phyloP scores from a whole-genome alignment of 2,797 vertebrate species.

The Novumbra hubbsi region DNA sequence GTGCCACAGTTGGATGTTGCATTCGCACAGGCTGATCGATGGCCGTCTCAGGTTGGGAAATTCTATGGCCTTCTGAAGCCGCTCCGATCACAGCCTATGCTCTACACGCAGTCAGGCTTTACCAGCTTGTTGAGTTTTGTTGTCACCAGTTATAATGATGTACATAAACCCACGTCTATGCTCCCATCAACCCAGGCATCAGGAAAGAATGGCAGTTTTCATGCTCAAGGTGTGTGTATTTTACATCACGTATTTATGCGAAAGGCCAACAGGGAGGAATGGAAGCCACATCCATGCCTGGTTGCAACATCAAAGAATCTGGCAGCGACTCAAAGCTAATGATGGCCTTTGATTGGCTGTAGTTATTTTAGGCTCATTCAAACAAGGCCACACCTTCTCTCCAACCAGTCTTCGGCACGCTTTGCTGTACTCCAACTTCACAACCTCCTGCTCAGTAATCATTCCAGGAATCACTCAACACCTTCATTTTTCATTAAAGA shows the following conservation, averaged over 20 bases:
- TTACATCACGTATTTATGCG: slow-evolving; percentile 31
- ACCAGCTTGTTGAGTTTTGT: background rate
- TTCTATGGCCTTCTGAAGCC: background rate
- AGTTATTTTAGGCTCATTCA: slow-evolving; percentile 53
- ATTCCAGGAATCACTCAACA: background rate
- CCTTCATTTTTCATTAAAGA: background rate
- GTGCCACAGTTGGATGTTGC: slow-evolving; percentile 23
- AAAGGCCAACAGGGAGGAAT: slow-evolving; percentile 31
- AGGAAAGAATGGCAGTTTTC: background rate
- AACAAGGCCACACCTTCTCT: slow-evolving; percentile 33
- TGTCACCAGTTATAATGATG: background rate
- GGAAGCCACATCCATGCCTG: slow-evolving; percentile 58
- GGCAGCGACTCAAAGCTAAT: slow-evolving; percentile 48
- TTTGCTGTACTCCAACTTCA: background rate
- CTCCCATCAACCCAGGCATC: background rate
- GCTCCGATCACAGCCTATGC: background rate
- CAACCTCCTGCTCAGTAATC: background rate
- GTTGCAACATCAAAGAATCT: slow-evolving; percentile 44
- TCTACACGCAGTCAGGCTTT: background rate
- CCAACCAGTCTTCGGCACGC: slow-evolving; percentile 4
- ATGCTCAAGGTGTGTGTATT: background rate
- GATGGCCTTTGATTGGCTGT: slow-evolving; percentile 51
- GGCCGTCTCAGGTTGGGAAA: slow-evolving; percentile 18
- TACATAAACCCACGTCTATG: background rate
- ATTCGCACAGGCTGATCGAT: slow-evolving; percentile 23